A percentile compares a stretch with the other conserved stretches of the same genome.
Conservation (phyloP, 53 echinoderm and acorn worm species). For the Patiria pectinifera region DNA sequence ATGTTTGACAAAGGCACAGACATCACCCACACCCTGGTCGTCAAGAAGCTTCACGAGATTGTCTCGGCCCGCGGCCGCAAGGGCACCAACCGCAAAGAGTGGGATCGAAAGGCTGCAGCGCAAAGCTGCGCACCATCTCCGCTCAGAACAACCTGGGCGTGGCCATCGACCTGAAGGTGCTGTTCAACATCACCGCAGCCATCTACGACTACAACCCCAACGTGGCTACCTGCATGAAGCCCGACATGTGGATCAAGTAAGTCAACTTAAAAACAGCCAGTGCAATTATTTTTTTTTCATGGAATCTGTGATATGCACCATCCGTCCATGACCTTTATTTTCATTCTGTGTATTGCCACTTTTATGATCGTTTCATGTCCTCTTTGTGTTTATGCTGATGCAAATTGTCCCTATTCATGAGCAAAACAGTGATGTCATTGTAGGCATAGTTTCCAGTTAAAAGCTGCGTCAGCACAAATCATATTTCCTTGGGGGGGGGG, state of each 20-base stretch:
- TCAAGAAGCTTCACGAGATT: slow-evolving; percentile 90
- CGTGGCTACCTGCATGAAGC: slow-evolving; percentile 91
- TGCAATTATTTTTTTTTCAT: too few relatives aligned
- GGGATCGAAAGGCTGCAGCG: slow-evolving; percentile 84
- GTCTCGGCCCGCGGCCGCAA: slow-evolving; percentile 89
- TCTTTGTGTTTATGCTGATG: too few relatives aligned
- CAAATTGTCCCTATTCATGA: too few relatives aligned
- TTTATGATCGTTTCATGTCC: too few relatives aligned
- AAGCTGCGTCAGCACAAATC: too few relatives aligned
- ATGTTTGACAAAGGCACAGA: slow-evolving; percentile 98
- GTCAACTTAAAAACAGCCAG: neutral
- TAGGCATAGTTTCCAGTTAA: too few relatives aligned
- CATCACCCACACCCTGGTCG: slow-evolving; percentile 86
- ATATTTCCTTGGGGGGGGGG: too few relatives aligned
- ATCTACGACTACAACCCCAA: slow-evolving; percentile 98
- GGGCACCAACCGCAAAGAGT: slow-evolving; percentile 86
- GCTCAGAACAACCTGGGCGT: slow-evolving; percentile 82
- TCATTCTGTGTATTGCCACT: too few relatives aligned
- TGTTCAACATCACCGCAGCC: slow-evolving; percentile 87
- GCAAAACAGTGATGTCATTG: too few relatives aligned
- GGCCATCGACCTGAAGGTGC: slow-evolving; percentile 87
- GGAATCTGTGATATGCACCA: too few relatives aligned
- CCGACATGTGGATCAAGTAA: slow-evolving; percentile 84
- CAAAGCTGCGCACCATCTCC: slow-evolving; percentile 84
- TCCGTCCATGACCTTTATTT: too few relatives aligned